phyloP scores from a whole-genome alignment of 2,888 invertebrate genomes.

The Perizoma affinitatum region DNA sequence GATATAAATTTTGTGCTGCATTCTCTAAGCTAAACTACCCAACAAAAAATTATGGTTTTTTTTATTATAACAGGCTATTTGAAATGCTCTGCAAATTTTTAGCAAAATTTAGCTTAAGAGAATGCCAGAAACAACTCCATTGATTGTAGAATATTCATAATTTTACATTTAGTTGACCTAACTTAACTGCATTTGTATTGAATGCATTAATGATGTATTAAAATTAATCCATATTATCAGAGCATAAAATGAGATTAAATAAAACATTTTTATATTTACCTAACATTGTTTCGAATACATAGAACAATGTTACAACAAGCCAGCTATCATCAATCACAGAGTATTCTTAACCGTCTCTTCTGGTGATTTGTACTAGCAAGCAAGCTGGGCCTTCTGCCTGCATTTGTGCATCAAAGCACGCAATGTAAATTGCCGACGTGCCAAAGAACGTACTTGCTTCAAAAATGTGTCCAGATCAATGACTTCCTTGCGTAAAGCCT shows the following conservation, averaged over 20 bases:
- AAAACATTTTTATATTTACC: constrained; percentile 18
- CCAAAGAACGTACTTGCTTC: constrained; percentile 97
- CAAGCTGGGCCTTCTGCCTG: constrained; percentile 95
- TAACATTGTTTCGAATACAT: constrained; percentile 26
- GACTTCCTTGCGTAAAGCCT: constrained; percentile 95
- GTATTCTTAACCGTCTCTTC: constrained; percentile 19
- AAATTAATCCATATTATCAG: constrained; percentile 12
- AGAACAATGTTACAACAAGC: constrained; percentile 25
- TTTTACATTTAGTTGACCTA: too few species aligned
- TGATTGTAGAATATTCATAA: too few species aligned
- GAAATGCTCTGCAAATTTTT: too few species aligned
- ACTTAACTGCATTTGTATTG: neutral
- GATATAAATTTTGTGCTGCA: too few species aligned
- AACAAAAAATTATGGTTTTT: too few species aligned
- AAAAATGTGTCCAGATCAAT: constrained; percentile 98
- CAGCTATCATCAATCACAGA: constrained; percentile 33
- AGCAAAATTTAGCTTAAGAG: too few species aligned
- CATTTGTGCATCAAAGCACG: constrained; percentile 98
- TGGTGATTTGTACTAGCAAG: constrained; percentile 79
- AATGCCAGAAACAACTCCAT: too few species aligned
- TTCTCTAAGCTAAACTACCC: too few species aligned
- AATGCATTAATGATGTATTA: neutral
- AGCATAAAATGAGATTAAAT: constrained; percentile 20
- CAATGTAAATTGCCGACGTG: constrained; percentile 97
- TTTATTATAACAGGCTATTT: too few species aligned